Conservation (phyloP, 2,113 vertebrate genomes). For the Salvator merianae region DNA sequence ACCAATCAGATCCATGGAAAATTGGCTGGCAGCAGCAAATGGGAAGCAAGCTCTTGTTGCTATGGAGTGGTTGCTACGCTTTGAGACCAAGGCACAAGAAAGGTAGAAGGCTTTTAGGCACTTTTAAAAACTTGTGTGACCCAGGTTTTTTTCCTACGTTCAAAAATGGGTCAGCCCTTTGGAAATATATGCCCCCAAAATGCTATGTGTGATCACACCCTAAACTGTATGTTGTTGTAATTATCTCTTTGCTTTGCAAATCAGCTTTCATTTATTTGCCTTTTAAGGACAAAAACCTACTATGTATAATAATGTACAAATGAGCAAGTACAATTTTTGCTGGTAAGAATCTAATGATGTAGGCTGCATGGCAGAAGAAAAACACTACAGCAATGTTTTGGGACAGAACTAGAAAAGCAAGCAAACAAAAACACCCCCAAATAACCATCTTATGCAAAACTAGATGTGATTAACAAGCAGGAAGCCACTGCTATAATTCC, state of each 20-base stretch:
- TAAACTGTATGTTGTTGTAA: slow-evolving; percentile 30
- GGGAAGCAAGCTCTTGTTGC: too few relatives aligned
- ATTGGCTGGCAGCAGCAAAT: too few relatives aligned
- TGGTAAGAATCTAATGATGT: slow-evolving; percentile 51
- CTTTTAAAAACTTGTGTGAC: too few relatives aligned
- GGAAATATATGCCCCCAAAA: too few relatives aligned
- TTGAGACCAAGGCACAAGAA: too few relatives aligned
- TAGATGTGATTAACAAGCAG: slow-evolving; percentile 62
- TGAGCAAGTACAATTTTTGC: slow-evolving; percentile 46
- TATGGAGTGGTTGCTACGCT: too few relatives aligned
- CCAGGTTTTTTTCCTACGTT: too few relatives aligned
- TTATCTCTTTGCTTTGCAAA: slow-evolving; percentile 5
- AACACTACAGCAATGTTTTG: slow-evolving; percentile 58
- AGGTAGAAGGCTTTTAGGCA: too few relatives aligned
- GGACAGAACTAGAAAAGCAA: too few relatives aligned
- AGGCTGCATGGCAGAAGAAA: slow-evolving; percentile 48
- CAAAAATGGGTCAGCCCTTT: too few relatives aligned
- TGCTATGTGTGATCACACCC: too few relatives aligned
- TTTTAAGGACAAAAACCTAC: neutral
- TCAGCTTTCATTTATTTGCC: neutral
- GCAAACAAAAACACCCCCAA: neutral
- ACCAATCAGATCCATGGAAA: too few relatives aligned
- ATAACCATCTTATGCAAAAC: slow-evolving; percentile 36
- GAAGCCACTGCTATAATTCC: slow-evolving; percentile 54
- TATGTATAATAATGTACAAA: slow-evolving; percentile 24